Evolutionary conservation across 2,888 invertebrate genomes (phyloP).

Genomic region (Tortrix viridana): DNA sequence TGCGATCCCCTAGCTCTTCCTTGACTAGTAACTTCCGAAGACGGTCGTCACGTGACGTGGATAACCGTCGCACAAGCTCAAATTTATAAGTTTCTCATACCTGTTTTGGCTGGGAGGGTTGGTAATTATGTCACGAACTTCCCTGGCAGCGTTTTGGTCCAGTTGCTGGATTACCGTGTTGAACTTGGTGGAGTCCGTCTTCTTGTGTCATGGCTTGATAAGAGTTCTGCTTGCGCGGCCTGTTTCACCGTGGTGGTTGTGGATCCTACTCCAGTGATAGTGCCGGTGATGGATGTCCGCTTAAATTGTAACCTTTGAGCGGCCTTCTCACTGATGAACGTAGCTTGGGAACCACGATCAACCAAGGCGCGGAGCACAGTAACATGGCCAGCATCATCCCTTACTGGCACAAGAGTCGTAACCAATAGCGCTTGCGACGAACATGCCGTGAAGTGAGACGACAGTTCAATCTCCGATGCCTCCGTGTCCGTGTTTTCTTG

Average conservation of each 20-base stretch:
- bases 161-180: slow-evolving; percentile 7
- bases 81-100: slow-evolving; percentile 10
- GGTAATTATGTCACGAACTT: slow-evolving; percentile 1
- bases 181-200: not conserved
- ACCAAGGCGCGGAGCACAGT: slow-evolving; percentile 4
- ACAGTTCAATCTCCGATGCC: not conserved
- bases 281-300: slow-evolving; percentile 8
- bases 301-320: slow-evolving; percentile 9
- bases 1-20: not conserved
- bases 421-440: slow-evolving; percentile 1
- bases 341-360: slow-evolving; percentile 16
- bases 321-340: slow-evolving; percentile 18
- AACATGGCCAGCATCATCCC: not conserved
- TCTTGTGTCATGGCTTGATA: slow-evolving; percentile 9
- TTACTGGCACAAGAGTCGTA: slow-evolving; percentile 10
- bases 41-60: slow-evolving; percentile 1
- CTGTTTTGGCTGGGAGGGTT: not conserved
- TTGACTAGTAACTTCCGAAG: not conserved
- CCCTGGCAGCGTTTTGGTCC: not conserved
- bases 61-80: not conserved
- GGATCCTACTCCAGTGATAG: slow-evolving; percentile 13
- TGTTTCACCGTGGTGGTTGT: slow-evolving; percentile 12
- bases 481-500: not conserved
- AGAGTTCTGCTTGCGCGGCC: slow-evolving; percentile 3
- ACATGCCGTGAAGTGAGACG: slow-evolving; percentile 6